Conservation (phyloP, 2,797 vertebrate species). For the Oreochromis mossambicus region DNA sequence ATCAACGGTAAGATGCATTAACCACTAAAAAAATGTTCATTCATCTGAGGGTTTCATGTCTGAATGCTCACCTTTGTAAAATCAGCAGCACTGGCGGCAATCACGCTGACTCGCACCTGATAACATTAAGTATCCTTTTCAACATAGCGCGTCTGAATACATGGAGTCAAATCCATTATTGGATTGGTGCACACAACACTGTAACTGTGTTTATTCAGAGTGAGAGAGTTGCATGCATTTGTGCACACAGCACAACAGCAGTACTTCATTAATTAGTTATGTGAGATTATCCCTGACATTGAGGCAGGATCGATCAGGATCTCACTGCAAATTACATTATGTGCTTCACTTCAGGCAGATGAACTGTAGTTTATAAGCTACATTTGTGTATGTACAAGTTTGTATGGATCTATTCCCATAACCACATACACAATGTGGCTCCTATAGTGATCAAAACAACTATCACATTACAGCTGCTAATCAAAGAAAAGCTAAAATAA, state of each 20-base stretch:
- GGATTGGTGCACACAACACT: background rate
- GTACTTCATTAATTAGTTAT: background rate
- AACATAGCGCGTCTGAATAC: background rate
- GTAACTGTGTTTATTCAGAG: background rate
- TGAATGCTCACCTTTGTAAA: background rate
- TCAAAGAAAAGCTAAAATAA: background rate
- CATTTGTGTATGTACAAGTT: background rate
- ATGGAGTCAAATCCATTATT: background rate
- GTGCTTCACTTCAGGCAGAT: background rate
- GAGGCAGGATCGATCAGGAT: background rate
- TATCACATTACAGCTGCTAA: background rate
- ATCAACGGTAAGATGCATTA: background rate
- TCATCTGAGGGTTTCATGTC: background rate
- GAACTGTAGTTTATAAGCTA: background rate
- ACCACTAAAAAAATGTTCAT: background rate
- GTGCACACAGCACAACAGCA: background rate
- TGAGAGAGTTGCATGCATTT: background rate
- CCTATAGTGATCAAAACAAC: background rate
- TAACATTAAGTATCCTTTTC: background rate
- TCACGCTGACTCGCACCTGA: background rate
- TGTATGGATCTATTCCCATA: background rate
- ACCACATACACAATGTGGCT: background rate
- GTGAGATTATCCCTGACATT: background rate
- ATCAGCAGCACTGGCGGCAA: background rate
- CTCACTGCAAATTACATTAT: background rate